These are phyloP conservation scores for Merluccius polli DNA, from an alignment of 2,797 vertebrate genomes.

Conservation along the genomic window DNA sequence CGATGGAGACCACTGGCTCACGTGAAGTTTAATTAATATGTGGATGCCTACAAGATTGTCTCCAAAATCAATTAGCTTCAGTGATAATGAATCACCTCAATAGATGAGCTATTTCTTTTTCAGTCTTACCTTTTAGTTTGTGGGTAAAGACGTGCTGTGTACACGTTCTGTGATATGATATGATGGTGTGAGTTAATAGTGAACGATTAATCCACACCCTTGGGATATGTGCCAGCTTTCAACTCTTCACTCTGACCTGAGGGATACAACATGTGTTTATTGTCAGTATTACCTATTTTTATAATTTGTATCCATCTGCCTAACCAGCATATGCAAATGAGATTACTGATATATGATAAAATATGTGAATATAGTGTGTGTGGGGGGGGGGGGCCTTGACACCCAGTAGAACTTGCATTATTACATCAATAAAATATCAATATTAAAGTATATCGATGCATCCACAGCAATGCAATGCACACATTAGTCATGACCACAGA, in stretches of 20 bases:
- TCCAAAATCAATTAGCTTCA: not conserved
- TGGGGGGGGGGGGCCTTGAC: not conserved
- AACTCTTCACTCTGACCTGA: not conserved
- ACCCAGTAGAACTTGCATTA: not conserved
- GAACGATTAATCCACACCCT: not conserved
- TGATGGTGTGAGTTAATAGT: not conserved
- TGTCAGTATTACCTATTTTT: not conserved
- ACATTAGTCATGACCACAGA: not conserved
- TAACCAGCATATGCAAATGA: not conserved
- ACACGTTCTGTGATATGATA: not conserved
- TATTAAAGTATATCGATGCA: not conserved
- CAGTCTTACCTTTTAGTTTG: not conserved
- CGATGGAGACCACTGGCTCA: slow-evolving; percentile 3
- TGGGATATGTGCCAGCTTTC: not conserved
- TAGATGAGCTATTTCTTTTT: not conserved
- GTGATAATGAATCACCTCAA: not conserved
- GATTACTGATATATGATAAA: not conserved
- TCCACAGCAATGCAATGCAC: not conserved
- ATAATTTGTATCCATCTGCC: not conserved
- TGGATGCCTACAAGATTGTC: not conserved
- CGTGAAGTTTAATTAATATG: slow-evolving; percentile 14
- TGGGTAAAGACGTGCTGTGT: not conserved
- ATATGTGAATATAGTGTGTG: not conserved
- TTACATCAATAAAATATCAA: not conserved
- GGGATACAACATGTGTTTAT: not conserved